A percentile compares a stretch with the other conserved stretches of the same genome.
phyloP scores from a whole-genome alignment of 2,797 vertebrate genomes.

The Thripadectes ignobilis region DNA sequence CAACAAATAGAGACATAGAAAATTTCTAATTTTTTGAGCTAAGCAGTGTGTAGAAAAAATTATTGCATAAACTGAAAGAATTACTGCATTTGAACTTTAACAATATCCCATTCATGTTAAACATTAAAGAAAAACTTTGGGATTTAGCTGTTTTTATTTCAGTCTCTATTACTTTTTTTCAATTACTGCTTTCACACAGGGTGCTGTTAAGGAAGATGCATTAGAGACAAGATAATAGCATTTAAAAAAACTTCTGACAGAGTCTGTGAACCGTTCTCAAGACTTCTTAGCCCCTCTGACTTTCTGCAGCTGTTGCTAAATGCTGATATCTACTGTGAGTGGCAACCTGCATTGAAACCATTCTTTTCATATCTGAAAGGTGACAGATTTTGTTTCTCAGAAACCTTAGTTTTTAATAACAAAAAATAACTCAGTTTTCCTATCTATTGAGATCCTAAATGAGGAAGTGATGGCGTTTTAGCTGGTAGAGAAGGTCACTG shows the following conservation, averaged over 20 bases:
- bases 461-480: neutral
- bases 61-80: neutral
- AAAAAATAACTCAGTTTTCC: rapidly evolving
- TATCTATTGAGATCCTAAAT: neutral
- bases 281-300: neutral
- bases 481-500: neutral
- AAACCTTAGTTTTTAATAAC: neutral
- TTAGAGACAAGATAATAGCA: neutral
- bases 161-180: neutral
- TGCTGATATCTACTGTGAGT: neutral
- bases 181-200: neutral
- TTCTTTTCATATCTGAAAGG: rapidly evolving
- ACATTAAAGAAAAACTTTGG: too few relatives aligned
- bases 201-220: neutral
- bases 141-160: neutral
- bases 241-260: neutral
- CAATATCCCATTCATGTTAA: neutral
- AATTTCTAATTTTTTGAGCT: neutral
- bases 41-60: neutral
- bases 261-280: neutral
- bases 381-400: neutral
- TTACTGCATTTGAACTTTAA: neutral
- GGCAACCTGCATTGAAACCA: neutral
- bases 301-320: neutral
- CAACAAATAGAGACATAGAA: neutral